phyloP scores from a whole-genome alignment of 2,113 vertebrate species.

The Turnix velox region DNA sequence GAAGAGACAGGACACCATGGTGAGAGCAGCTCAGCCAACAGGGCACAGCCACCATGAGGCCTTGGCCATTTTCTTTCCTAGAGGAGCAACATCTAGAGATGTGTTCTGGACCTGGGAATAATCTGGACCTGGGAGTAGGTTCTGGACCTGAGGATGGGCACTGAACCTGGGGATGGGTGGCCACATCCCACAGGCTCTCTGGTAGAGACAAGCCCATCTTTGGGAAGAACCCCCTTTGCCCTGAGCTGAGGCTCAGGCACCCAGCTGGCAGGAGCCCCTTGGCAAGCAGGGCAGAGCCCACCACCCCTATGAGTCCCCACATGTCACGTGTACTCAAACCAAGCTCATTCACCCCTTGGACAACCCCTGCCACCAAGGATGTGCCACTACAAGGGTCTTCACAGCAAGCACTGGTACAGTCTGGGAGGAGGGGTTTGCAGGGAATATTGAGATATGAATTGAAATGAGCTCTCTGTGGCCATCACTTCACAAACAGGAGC shows the following conservation, averaged over 20 bases:
- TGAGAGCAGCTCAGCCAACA: neutral
- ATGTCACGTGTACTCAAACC: neutral
- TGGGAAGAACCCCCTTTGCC: neutral
- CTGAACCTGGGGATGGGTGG: neutral
- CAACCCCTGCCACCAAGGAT: rapidly evolving
- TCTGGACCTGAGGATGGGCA: neutral
- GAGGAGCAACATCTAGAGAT: neutral
- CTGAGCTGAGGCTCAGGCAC: neutral
- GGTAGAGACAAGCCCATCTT: rapidly evolving
- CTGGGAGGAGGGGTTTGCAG: neutral
- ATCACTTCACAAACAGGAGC: neutral
- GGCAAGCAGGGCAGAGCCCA: neutral
- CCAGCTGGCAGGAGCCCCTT: rapidly evolving
- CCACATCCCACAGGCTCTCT: rapidly evolving
- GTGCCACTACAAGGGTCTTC: rapidly evolving
- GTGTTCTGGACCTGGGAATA: too few species aligned
- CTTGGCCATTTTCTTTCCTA: neutral
- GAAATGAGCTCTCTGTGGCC: neutral
- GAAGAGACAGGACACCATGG: neutral
- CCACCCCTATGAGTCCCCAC: rapidly evolving
- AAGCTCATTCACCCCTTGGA: neutral
- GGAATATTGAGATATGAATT: neutral
- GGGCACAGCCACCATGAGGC: neutral
- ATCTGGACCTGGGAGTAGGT: neutral
- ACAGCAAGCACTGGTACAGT: rapidly evolving